Base-by-base conservation (phyloP, 2,797 vertebrate genomes). In the Sebastes wilsoni region DNA sequence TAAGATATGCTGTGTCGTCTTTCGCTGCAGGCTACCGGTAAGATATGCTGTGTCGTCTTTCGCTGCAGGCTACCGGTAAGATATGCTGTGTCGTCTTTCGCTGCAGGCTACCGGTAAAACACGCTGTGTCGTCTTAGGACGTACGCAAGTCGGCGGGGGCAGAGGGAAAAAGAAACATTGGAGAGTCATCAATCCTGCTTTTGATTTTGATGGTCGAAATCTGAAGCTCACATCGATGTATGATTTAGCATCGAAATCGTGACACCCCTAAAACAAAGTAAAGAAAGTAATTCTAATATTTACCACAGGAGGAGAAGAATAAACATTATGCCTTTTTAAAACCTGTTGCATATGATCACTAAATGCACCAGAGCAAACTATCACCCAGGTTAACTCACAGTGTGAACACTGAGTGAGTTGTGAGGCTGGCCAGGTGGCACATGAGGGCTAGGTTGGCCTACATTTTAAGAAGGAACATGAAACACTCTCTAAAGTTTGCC, bases 401-500 rank as follows among this genome's bases (percentile, higher is more conserved):
- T 62, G 23, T 61, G 30, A 76, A 38, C 46, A 59, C 55, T 54
- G 16, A 36, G 36, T 65, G n/a, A n/a, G 22, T 60, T 69, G 42
- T 56, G 42, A 65, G 34, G 20, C 10, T 28, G 56, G 22, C 34
- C 76, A 88, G 85, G 87, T 87, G 83, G 75, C 16, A 67, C 75
- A 58, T 42, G 34, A 46, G 52, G 75, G 23, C 22, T 75, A 30
- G 32, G 46, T 38, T 87, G 87, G 72, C 86, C 84, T 88, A 90
- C 54, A 87, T 90, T 87, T 84, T 65, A 80, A 79, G 59, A 74
- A 69, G 75, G 32, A 86, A 84, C 64, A 85, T 83, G 79, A 89
- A 88, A 87, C 66, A 80, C 49, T 66, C 68, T 79, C 62, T 52
- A 82, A 90, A 92, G 82, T 88, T 91, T 92, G 69, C 84, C 76